Conservation (phyloP, 1,140 invertebrate genomes). For the Formica exsecta region DNA sequence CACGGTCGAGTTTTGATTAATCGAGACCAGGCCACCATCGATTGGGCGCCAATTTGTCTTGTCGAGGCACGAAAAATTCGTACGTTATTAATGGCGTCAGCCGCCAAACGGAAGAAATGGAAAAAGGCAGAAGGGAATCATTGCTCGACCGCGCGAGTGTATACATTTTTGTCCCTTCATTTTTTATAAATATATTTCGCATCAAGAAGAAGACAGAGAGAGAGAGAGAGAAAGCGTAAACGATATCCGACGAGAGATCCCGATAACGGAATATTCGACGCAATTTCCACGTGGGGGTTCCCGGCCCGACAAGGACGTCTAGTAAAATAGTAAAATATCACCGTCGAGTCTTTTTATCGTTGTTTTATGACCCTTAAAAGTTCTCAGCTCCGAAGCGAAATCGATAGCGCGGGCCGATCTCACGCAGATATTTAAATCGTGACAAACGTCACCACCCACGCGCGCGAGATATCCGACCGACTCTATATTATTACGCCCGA, state of each 20-base stretch:
- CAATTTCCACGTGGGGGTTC: constrained; percentile 71
- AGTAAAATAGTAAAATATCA: constrained; percentile 78
- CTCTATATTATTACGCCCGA: constrained; percentile 63
- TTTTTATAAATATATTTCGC: constrained; percentile 16
- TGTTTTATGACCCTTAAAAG: constrained; percentile 75
- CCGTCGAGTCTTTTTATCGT: constrained; percentile 68
- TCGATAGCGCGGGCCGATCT: constrained; percentile 73
- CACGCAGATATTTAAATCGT: constrained; percentile 72
- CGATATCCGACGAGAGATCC: neutral
- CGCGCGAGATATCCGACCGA: constrained; percentile 65
- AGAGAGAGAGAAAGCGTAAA: neutral
- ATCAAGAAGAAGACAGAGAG: neutral
- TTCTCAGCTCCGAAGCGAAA: constrained; percentile 51
- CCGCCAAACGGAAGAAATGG: constrained; percentile 50
- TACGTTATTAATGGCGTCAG: constrained; percentile 66
- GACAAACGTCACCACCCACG: constrained; percentile 76
- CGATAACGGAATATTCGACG: neutral
- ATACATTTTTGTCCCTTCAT: constrained; percentile 28
- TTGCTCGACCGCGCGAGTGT: constrained; percentile 38
- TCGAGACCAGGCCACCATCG: constrained; percentile 66
- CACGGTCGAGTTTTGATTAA: constrained; percentile 74
- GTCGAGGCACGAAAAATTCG: constrained; percentile 67
- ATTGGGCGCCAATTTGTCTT: constrained; percentile 72
- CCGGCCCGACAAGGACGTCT: constrained; percentile 55
- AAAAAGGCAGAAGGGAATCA: constrained; percentile 53